Base-by-base conservation (phyloP, 2,113 vertebrate genomes). In the Cranoglanis bouderius region DNA sequence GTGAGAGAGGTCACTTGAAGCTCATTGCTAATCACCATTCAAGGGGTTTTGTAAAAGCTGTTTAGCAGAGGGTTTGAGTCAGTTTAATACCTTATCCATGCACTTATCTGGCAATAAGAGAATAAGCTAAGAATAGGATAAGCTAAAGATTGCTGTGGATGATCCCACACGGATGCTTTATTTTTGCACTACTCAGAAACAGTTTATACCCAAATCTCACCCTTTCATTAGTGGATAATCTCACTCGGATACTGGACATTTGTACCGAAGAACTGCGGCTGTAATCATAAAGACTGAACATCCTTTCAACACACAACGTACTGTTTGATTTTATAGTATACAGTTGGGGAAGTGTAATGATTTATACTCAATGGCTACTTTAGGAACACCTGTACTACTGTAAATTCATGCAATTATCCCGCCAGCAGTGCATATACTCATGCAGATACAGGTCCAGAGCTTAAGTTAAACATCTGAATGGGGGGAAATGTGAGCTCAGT, bases 21-120 rank as follows among this genome's bases (percentile, higher is more conserved):
- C 77, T 82, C 46, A 26, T 35, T 67, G 77, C 70, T 88, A 43
- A 82, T 82, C 63, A 55, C 35, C 19, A 72, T 55, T 40, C 7
- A 72, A 72, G 35, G 43, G 32, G 32, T 67, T 55, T 82, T 65
- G 2, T 24, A 49, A 87, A 67, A 87, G 46, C 59, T 70, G 61
- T 51, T 53, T 38, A 82, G n/a, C 78, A 49, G 19, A 46, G 67
- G 21, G 10, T 16, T 55, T 55, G 24, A 77, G 46, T 53, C 21
- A 26, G 70, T 12, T 32, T 32, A 81, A 49, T 82, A 81, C 12
- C 6, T 7, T 63, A 29, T 35, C 49, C 32, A 49, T 80, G 40
- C n/a, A 13, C 40, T 51, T 61, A 46, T 32, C 19, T 80, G 74
- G 26, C 3, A 51, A n/a, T 35, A 61, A 63, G 51, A 57, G 18